phyloP scores from a whole-genome alignment of 1,140 invertebrate species.

The Calephelis nemesis region DNA sequence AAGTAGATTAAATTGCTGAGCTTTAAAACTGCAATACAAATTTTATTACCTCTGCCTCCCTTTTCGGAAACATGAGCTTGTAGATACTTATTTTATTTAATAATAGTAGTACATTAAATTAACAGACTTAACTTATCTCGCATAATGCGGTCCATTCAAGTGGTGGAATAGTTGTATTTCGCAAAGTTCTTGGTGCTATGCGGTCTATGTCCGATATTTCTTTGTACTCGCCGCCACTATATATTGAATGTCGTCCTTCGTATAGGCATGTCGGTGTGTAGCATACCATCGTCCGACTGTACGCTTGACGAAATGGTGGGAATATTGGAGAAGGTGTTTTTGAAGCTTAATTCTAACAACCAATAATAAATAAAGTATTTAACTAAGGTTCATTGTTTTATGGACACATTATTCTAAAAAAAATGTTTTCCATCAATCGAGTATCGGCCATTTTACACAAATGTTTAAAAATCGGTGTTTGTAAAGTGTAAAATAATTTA shows the following conservation, averaged over 20 bases:
- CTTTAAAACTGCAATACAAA: too few species aligned
- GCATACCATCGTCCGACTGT: constrained; percentile 38
- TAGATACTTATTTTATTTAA: background rate
- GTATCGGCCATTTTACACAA: too few species aligned
- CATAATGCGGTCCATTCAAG: constrained; percentile 54
- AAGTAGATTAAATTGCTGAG: too few species aligned
- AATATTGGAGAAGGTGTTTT: constrained; percentile 39
- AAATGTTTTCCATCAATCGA: too few species aligned
- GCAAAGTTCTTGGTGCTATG: constrained; percentile 61
- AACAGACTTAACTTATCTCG: constrained; percentile 26
- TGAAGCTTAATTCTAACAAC: constrained; percentile 23
- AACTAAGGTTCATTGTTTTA: too few species aligned
- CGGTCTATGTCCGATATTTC: constrained; percentile 57
- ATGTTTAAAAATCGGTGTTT: too few species aligned
- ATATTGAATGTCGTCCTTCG: constrained; percentile 49
- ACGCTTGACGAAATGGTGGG: constrained; percentile 43
- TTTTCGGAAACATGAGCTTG: too few species aligned
- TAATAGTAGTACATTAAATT: background rate
- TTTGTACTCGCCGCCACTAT: constrained; percentile 60
- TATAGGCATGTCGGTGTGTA: constrained; percentile 36
- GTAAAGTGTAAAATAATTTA: too few species aligned
- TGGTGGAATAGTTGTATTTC: constrained; percentile 65
- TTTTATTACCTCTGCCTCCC: background rate
- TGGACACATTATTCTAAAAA: too few species aligned
- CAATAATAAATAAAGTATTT: background rate